A percentile compares a stretch with the other conserved stretches of the same genome.
These are phyloP conservation scores for Exocentrus adspersus DNA, from an alignment of 2,888 invertebrate species.

Conservation along the genomic window DNA sequence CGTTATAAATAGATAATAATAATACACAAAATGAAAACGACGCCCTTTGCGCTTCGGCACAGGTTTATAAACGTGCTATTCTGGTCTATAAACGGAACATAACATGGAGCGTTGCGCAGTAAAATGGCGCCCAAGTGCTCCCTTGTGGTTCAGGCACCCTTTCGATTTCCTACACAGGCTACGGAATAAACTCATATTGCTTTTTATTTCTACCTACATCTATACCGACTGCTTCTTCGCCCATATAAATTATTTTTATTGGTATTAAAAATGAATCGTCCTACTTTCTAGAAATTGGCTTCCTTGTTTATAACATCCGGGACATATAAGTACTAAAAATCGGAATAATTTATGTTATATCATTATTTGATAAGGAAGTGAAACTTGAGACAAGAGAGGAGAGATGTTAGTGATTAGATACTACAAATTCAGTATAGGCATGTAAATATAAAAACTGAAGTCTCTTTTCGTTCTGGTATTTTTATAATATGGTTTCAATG, in stretches of 20 bases:
- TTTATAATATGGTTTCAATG: too few species aligned
- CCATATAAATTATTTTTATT: conserved; percentile 42
- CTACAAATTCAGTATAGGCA: too few species aligned
- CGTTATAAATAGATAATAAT: conserved; percentile 57
- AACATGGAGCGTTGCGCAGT: conserved; percentile 58
- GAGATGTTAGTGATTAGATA: too few species aligned
- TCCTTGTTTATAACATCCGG: conserved; percentile 26
- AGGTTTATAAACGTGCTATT: conserved; percentile 62
- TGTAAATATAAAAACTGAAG: too few species aligned
- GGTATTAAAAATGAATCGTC: conserved; percentile 36
- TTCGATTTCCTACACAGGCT: conserved; percentile 41
- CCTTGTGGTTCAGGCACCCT: conserved; percentile 54
- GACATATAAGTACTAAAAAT: background rate
- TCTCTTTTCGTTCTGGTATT: too few species aligned
- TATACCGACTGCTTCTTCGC: conserved; percentile 17
- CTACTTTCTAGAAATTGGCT: conserved; percentile 38
- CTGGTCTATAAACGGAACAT: conserved; percentile 61
- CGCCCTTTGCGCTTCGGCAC: conserved; percentile 61
- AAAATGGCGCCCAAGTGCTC: conserved; percentile 59
- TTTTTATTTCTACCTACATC: conserved; percentile 27
- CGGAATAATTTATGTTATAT: background rate
- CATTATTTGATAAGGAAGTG: background rate
- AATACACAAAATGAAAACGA: conserved; percentile 62
- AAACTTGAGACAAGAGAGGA: too few species aligned
- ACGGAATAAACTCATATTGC: conserved; percentile 40